These are phyloP conservation scores for Plodia interpunctella DNA, from an alignment of 1,140 invertebrate species.

Conservation along the genomic window DNA sequence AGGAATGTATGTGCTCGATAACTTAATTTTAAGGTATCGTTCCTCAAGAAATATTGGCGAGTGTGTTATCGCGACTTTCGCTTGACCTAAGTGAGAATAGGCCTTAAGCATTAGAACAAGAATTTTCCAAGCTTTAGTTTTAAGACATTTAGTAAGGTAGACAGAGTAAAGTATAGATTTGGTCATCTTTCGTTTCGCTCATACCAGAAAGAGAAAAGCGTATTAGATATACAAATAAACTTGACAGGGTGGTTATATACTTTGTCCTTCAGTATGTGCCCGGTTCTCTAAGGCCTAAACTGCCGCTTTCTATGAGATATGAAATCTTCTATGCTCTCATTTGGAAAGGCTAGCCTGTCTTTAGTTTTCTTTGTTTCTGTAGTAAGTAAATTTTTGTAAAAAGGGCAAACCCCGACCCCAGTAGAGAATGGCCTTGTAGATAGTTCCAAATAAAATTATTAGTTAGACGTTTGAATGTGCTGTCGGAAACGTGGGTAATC, in stretches of 20 bases:
- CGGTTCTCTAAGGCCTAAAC: too few relatives aligned
- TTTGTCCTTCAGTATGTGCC: too few relatives aligned
- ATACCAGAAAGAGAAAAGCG: background rate
- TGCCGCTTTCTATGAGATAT: too few relatives aligned
- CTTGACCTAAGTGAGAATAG: background rate
- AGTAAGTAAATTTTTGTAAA: too few relatives aligned
- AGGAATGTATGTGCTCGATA: too few relatives aligned
- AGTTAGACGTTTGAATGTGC: slow-evolving; percentile 12
- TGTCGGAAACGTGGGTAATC: background rate
- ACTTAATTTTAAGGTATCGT: too few relatives aligned
- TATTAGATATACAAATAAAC: too few relatives aligned
- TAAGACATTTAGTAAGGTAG: background rate
- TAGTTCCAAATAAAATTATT: slow-evolving; percentile 24
- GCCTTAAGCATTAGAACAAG: background rate
- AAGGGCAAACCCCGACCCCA: slow-evolving; percentile 13
- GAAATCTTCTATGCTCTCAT: too few relatives aligned
- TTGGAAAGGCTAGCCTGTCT: too few relatives aligned
- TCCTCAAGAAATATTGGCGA: background rate
- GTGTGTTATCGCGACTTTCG: background rate
- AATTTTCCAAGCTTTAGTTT: background rate
- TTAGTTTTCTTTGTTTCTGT: too few relatives aligned
- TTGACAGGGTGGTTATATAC: too few relatives aligned
- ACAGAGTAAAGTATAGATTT: background rate
- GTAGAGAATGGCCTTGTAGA: slow-evolving; percentile 33
- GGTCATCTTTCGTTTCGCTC: background rate